Evolutionary conservation across 2,888 invertebrate genomes (phyloP).

Genomic region (Micoletzkya japonica): DNA sequence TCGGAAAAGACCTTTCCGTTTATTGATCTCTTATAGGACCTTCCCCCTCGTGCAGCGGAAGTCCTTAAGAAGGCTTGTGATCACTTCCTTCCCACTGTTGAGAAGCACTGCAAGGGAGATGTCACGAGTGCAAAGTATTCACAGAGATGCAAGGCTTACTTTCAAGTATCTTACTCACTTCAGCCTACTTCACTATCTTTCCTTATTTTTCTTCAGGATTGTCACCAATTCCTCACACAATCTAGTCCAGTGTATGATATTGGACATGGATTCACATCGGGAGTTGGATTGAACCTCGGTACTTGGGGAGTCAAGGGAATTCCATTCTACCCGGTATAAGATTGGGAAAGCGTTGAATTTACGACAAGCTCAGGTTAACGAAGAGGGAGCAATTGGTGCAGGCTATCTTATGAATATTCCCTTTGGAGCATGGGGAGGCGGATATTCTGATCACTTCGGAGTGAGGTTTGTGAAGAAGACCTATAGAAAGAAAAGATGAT

Average conservation of each 20-base stretch:
- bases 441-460: slow-evolving; percentile 52
- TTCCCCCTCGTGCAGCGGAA: not conserved
- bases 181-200: not conserved
- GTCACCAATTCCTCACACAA: slow-evolving; percentile 47
- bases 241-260: slow-evolving; percentile 49
- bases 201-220: slow-evolving; percentile 37
- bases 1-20: too few relatives aligned
- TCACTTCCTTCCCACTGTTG: slow-evolving; percentile 42
- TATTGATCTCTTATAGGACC: not conserved
- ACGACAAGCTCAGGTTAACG: slow-evolving; percentile 29
- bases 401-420: slow-evolving; percentile 47
- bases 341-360: not conserved
- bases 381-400: slow-evolving; percentile 51
- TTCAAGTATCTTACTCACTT: slow-evolving; percentile 36
- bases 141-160: slow-evolving; percentile 49
- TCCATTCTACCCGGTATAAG: slow-evolving; percentile 53
- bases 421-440: slow-evolving; percentile 60
- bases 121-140: slow-evolving; percentile 31
- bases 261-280: slow-evolving; percentile 19
- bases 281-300: slow-evolving; percentile 50
- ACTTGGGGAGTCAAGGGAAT: slow-evolving; percentile 56
- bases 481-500: slow-evolving; percentile 15
- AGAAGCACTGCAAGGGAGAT: slow-evolving; percentile 38
- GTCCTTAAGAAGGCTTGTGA: slow-evolving; percentile 20
- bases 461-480: too few relatives aligned